These are phyloP conservation scores for Lycorma delicatula DNA, from an alignment of 1,140 invertebrate genomes.

Conservation along the genomic window DNA sequence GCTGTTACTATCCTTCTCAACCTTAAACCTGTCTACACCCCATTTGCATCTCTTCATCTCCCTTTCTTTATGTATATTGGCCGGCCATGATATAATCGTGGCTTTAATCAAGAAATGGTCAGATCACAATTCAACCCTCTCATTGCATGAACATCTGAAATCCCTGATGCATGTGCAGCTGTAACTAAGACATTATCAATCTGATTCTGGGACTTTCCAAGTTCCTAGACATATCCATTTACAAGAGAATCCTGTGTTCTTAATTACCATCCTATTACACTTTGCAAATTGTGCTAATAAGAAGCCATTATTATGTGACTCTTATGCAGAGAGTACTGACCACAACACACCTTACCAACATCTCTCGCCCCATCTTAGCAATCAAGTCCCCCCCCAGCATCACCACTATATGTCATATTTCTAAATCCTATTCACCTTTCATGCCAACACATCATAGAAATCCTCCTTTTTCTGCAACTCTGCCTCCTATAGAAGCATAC, in stretches of 20 bases:
- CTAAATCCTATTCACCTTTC: background rate
- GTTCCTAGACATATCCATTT: background rate
- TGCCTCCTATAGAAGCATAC: background rate
- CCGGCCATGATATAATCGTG: background rate
- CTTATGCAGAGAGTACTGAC: background rate
- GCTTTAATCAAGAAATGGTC: background rate
- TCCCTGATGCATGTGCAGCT: background rate
- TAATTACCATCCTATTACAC: background rate
- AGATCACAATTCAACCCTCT: background rate
- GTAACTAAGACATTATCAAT: conserved; percentile 2
- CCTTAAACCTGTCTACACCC: too few species aligned
- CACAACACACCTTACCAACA: background rate
- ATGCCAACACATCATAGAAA: background rate
- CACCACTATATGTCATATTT: background rate
- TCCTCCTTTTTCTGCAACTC: background rate
- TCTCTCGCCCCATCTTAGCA: background rate
- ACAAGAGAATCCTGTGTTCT: background rate
- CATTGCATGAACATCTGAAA: background rate
- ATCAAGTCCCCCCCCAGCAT: background rate
- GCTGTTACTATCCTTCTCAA: too few species aligned
- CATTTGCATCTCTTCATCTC: too few species aligned
- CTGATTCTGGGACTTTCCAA: background rate
- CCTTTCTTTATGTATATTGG: background rate
- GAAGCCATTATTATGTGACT: background rate
- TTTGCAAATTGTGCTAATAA: background rate